Evolutionary conservation across 1,140 invertebrate species (phyloP), one percentile per base, ranked within the genome.

Genomic region (Bombus huntii): DNA sequence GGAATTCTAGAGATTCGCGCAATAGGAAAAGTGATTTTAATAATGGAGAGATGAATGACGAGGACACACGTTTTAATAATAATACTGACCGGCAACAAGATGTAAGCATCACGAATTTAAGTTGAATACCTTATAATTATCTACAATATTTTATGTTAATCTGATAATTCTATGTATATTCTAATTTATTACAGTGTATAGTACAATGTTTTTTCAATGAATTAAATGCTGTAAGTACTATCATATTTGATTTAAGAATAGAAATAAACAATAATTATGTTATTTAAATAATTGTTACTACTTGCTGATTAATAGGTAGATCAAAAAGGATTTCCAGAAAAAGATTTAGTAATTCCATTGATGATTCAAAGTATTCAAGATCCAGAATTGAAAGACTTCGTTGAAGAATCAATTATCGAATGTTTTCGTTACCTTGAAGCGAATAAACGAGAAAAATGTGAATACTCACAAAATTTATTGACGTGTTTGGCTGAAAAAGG

Each of bases 201-300:
- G 75, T 90, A 25, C 94, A 95, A 53, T 95, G 95, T 89, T 94
- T 95, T 80, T 95, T 95, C 83, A 92, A 92, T 57, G 94, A 95
- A 91, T 83, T 95, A 31, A 94, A 95, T 84, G 81, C 93, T 85
- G 94, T 95, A 89, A 87, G 92, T 90, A 90, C 34, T 31, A 28
- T 53, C 42, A 22, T 0, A 25, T 12, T 57, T 68, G 70, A n/a
- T 70, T 57, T 66, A 3, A 28, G 34, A 37, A 57, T 77, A 28
- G 15, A 53, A 42, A 47, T 42, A 42, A 31, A 22, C 6, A 42
- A 31, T 13, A 31, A 25, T 70, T 15, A 34, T 78, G 13, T 80
- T 28, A 47, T 53, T 53, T 77, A 3, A n/a, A 66, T 47, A 47
- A 47, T 65, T 31, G n/a, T 47, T 37, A n/a, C 75, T 13, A 13